These are phyloP conservation scores for Tragulus kanchil DNA, from an alignment of 2,113 vertebrate species.

Conservation along the genomic window DNA sequence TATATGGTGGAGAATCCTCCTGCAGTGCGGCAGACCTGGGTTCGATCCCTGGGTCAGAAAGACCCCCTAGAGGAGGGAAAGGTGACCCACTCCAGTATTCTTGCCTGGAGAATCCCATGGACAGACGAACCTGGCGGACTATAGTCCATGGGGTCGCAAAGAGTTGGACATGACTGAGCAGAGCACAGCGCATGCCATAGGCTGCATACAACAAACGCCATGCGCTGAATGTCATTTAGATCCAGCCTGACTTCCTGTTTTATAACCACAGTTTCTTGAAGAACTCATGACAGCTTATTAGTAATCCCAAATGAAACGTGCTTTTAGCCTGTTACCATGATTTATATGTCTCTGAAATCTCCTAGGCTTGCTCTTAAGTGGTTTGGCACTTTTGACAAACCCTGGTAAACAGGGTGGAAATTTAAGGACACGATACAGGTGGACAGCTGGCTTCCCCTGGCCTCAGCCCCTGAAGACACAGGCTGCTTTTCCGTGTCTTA, in stretches of 20 bases:
- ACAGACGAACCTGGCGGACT: too few species aligned
- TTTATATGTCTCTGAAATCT: background rate
- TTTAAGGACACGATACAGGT: background rate
- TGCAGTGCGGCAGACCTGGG: too few species aligned
- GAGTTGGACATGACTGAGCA: too few species aligned
- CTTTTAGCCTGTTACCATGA: background rate
- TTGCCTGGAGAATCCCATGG: too few species aligned
- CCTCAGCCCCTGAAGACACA: background rate
- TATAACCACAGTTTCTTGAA: background rate
- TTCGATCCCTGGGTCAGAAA: too few species aligned
- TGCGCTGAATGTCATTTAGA: background rate
- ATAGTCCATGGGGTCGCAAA: too few species aligned
- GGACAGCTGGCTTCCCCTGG: background rate
- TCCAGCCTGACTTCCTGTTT: background rate
- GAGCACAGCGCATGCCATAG: background rate
- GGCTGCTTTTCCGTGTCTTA: background rate
- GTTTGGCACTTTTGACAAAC: background rate
- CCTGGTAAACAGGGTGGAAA: background rate
- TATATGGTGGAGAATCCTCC: too few species aligned
- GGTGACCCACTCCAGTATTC: too few species aligned
- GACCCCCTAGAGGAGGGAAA: too few species aligned
- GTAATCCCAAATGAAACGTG: background rate
- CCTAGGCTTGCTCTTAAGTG: background rate
- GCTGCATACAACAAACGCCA: too few species aligned
- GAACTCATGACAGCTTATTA: background rate